phyloP scores from a whole-genome alignment of 2,888 invertebrate species.

The Phorcus lineatus region DNA sequence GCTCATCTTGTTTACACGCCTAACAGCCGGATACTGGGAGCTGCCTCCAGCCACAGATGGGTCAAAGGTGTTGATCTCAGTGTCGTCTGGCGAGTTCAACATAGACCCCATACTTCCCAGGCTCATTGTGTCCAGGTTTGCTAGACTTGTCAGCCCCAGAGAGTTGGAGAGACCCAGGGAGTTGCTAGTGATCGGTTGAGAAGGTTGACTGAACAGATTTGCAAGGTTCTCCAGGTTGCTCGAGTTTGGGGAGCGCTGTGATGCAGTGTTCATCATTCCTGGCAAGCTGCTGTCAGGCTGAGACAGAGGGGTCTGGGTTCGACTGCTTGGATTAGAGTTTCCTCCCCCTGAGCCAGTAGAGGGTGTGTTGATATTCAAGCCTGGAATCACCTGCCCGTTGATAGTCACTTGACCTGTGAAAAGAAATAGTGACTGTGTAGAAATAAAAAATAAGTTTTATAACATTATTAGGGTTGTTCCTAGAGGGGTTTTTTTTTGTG shows the following conservation, averaged over 20 bases:
- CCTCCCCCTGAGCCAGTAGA: slow-evolving; percentile 16
- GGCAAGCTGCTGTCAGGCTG: slow-evolving; percentile 44
- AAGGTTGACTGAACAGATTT: slow-evolving; percentile 50
- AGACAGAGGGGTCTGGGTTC: slow-evolving; percentile 52
- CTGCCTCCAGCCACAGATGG: slow-evolving; percentile 18
- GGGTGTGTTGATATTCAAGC: slow-evolving; percentile 59
- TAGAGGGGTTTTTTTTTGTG: no score
- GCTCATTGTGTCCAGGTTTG: slow-evolving; percentile 19
- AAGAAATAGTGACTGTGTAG: no score
- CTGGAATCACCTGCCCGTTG: slow-evolving; percentile 70
- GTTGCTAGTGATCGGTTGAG: slow-evolving; percentile 5
- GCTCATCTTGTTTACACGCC: slow-evolving; percentile 72
- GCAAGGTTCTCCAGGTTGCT: slow-evolving; percentile 63
- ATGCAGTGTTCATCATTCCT: slow-evolving; percentile 33
- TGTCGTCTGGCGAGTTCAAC: slow-evolving; percentile 10
- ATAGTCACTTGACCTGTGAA: slow-evolving; percentile 66
- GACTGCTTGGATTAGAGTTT: slow-evolving; percentile 42
- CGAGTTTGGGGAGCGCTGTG: slow-evolving; percentile 49
- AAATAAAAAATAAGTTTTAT: no score
- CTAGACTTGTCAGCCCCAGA: background rate
- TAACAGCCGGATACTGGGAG: slow-evolving; percentile 56
- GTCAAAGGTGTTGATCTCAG: slow-evolving; percentile 14
- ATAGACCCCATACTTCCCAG: background rate
- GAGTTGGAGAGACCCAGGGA: background rate
- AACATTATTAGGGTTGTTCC: no score